phyloP scores from a whole-genome alignment of 2,113 vertebrate species.

The Sylvilagus bachmani region DNA sequence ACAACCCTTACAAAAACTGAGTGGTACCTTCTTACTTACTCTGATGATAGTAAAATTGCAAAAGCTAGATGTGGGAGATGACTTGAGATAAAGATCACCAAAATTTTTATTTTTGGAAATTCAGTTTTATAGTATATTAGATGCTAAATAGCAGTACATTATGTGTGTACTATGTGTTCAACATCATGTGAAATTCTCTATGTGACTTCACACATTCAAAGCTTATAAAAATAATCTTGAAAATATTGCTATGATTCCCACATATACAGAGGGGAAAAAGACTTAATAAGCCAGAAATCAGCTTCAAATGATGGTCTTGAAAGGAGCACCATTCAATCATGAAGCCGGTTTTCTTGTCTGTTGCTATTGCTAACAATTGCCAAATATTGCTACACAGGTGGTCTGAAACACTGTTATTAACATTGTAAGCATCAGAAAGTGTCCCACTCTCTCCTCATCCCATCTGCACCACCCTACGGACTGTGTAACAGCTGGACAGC shows the following conservation, averaged over 20 bases:
- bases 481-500: accelerated
- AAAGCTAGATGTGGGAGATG: not conserved
- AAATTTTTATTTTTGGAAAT: not conserved
- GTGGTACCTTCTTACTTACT: not conserved
- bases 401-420: not conserved
- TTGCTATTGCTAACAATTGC: accelerated
- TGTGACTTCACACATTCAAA: not conserved
- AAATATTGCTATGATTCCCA: not conserved
- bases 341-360: not conserved
- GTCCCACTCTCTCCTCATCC: accelerated
- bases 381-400: accelerated
- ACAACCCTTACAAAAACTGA: not conserved
- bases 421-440: accelerated
- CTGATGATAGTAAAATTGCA: not conserved
- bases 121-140: not conserved
- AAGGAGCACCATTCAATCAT: not conserved
- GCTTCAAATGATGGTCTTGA: not conserved
- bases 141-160: not conserved
- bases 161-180: no score
- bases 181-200: accelerated
- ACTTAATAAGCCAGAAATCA: not conserved
- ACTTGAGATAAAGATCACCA: not conserved
- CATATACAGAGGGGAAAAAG: not conserved
- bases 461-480: accelerated
- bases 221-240: accelerated